Evolutionary conservation across 1,140 invertebrate genomes (phyloP), one percentile per base, ranked within the genome.

Genomic region (Micrasema minimum): DNA sequence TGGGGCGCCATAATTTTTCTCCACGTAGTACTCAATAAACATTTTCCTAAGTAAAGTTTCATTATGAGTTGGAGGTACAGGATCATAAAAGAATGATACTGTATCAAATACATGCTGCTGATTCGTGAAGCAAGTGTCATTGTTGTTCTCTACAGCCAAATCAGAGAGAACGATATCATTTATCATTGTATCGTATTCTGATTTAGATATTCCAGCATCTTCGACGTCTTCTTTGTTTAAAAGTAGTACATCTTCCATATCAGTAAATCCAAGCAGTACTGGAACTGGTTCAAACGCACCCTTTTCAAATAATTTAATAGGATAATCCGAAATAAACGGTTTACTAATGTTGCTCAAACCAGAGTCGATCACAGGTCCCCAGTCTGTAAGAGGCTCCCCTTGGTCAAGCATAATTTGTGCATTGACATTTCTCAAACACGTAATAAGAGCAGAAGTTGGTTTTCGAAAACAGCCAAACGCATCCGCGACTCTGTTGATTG

Each of bases 331-430:
- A 12, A 94, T 78, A 77, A 93, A 92, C 0, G 90, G 87, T 1
- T 85, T 80, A 0, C 87, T 86, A 1, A 84, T 83, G 72, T 91
- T 92, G 72, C 88, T 92, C 12, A 91, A 87, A n/a, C 87, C 87
- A 0, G 77, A 82, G 77, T 93, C 92, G 1, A 93, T 81, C 1
- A 93, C 86, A 7, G 92, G 92, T 46, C 91, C 90, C 92, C 92
- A 94, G 20, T 89, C 86, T 1, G 90, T 85, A 55, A 88, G 71
- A 0, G 90, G 88, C 11, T 89, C 81, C 22, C 88, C 88, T 62
- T 87, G 84, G 45, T 87, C 83, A 0, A 92, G 82, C 41, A 92
- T 77, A 6, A 84, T 80, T 59, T 88, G 83, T 2, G 84, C 81
- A 35, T 87, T 84, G 0, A 88, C 83, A 71, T 88, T 82, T 74